A percentile compares a stretch with the other conserved stretches of the same genome.
phyloP scores from a whole-genome alignment of 2,888 invertebrate genomes.

The Colletes collaris region DNA sequence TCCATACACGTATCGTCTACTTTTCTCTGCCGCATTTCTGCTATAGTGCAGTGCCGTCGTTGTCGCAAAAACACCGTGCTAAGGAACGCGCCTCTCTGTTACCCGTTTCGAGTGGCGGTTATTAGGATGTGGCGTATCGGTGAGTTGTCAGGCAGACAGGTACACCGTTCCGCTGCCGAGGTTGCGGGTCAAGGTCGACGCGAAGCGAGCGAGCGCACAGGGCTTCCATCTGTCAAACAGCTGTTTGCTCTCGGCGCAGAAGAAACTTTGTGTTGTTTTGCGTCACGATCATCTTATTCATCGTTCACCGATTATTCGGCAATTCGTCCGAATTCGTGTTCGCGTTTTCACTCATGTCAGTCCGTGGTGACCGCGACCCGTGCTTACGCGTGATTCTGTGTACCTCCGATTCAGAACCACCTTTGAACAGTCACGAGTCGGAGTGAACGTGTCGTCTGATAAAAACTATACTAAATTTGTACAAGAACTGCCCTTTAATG shows the following conservation, averaged over 20 bases:
- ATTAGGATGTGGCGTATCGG: slow-evolving; percentile 79
- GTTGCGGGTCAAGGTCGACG: slow-evolving; percentile 82
- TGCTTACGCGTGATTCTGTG: slow-evolving; percentile 27
- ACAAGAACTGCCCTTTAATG: neutral
- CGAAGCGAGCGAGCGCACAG: slow-evolving; percentile 65
- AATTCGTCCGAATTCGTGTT: neutral
- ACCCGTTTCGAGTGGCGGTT: slow-evolving; percentile 60
- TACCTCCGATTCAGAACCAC: slow-evolving; percentile 14
- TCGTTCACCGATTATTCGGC: slow-evolving; percentile 27
- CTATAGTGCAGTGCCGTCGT: slow-evolving; percentile 44
- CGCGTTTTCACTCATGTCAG: slow-evolving; percentile 12
- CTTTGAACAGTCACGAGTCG: slow-evolving; percentile 11
- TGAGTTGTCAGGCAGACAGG: slow-evolving; percentile 73
- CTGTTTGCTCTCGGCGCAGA: slow-evolving; percentile 77
- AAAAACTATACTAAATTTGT: neutral
- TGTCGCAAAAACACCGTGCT: slow-evolving; percentile 30
- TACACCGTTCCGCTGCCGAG: slow-evolving; percentile 71
- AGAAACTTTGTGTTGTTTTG: slow-evolving; percentile 50
- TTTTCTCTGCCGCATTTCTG: slow-evolving; percentile 36
- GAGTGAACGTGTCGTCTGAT: neutral
- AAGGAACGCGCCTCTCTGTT: slow-evolving; percentile 46
- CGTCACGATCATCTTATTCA: slow-evolving; percentile 18
- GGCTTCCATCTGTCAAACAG: slow-evolving; percentile 81
- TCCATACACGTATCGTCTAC: slow-evolving; percentile 50
- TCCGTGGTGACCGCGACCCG: slow-evolving; percentile 28